Evolutionary conservation across 2,888 invertebrate genomes (phyloP), one percentile per base, ranked within the genome.

Genomic region (Sarcophaga rosellei): DNA sequence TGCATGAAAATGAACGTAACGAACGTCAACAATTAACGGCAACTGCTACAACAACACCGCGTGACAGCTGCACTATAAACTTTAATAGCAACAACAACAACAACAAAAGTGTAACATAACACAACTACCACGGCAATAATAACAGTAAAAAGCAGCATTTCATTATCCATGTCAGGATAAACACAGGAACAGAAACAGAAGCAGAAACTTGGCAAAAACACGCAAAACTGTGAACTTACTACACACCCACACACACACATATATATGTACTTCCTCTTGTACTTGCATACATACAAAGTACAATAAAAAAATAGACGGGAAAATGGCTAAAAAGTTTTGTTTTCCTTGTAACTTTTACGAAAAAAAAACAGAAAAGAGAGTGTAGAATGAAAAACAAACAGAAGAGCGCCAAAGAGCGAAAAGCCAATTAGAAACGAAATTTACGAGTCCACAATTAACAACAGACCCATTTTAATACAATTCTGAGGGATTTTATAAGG

Each of bases 1-100:
- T 84, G 82, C 80, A 85, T 87, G 79, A 86, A 88, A 83, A 53
- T 4, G 77, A 88, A 85, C 53, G 53, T 53, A 53, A 53, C 53
- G 80, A 86, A 84, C 82, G 83, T 57, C 78, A 84, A 70, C 81
- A 87, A 81, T 79, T 85, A 84, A 65, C 85, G 84, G 75, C 57
- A 83, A 79, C 23, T 82, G 82, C 53, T 57, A 20, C 47, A 84
- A 53, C 47, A 21, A 63, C 20, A 8, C 21, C 4, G 21, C n/a
- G 53, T n/a, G 73, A 74, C 68, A 84, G 59, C 35, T 25, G 53
- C 45, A 81, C 15, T 47, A 17, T 53, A 17, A 15, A 53, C 53
- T 53, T 53, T 53, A 12, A 59, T 35, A 15, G n/a, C 17, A 12
- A 53, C 53, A 53, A 53, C 53, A 53, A 53, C 53, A 53, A 45